Conservation (phyloP, 2,113 vertebrate species). For the Dasyurus viverrinus region DNA sequence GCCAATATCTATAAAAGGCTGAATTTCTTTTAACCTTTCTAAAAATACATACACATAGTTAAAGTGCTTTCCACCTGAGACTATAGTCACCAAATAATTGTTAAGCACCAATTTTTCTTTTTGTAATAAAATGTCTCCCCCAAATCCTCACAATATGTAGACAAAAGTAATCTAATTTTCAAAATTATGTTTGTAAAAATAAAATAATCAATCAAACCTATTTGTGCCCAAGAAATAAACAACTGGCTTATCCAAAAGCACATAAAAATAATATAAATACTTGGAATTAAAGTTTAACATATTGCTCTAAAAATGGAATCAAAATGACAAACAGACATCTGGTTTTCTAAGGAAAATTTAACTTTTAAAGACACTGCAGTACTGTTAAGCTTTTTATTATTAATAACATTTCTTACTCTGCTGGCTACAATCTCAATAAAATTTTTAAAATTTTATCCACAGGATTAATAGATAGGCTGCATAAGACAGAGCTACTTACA, state of each 20-base stretch:
- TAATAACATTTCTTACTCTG: too few species aligned
- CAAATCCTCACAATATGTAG: not conserved
- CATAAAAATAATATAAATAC: not conserved
- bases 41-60: not conserved
- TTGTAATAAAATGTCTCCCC: not conserved
- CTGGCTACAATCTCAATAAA: not conserved
- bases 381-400: not conserved
- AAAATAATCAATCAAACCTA: not conserved
- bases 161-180: not conserved
- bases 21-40: not conserved
- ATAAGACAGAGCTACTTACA: not conserved
- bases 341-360: not conserved
- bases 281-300: not conserved
- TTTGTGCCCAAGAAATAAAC: not conserved
- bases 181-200: not conserved
- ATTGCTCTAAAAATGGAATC: not conserved
- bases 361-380: not conserved
- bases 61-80: not conserved
- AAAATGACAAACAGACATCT: not conserved
- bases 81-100: not conserved
- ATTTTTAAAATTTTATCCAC: not conserved
- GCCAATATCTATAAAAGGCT: not conserved
- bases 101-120: not conserved
- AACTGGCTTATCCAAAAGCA: not conserved
- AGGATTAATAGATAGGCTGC: not conserved